Evolutionary conservation across 2,888 invertebrate species (phyloP), one percentile per base, ranked within the genome.

Genomic region (Punctoribates punctum): DNA sequence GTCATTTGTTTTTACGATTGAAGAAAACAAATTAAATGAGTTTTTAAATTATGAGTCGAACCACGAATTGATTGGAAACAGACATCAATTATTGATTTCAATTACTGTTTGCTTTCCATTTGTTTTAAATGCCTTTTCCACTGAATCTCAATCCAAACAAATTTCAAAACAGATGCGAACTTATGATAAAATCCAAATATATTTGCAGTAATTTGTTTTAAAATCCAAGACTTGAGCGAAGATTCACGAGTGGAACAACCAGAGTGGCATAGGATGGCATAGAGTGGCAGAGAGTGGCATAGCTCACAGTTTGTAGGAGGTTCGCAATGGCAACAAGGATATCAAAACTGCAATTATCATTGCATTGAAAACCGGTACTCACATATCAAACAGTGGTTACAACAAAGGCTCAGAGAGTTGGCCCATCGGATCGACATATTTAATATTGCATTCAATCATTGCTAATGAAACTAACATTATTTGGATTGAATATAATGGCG

Each of bases 391-490:
- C 34, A 46, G 42, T 72, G 46, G 15, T 29, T 46, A 25, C 46
- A 65, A 72, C 72, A 72, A 42, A 48, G 46, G 42, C 42, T 72
- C 15, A 67, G n/a, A 67, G 65, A 5, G 38, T 20, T 25, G 38
- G 72, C 15, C n/a, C 23, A 48, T 38, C 20, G 42, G 38, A 27
- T 67, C 67, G 23, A 38, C 67, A 67, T 67, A 67, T 67, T 29
- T 67, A 67, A 67, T 67, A 72, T 72, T 72, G 72, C 25, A 72
- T 72, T 42, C 42, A 72, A 72, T 72, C 72, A 72, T 72, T 72
- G n/a, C 72, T 72, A 46, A 42, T 72, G 48, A 72, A 72, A 72
- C 65, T 65, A 34, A 65, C 48, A 48, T n/a, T n/a, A 67, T 72
- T 72, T 42, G 46, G 46, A 72, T 72, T 70, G 9, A 9, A 72